Percentiles rank a stretch among this genome's conserved stretches.
These are phyloP conservation scores for Corynorhinus townsendii DNA, from an alignment of 2,113 vertebrate genomes.

Conservation along the genomic window DNA sequence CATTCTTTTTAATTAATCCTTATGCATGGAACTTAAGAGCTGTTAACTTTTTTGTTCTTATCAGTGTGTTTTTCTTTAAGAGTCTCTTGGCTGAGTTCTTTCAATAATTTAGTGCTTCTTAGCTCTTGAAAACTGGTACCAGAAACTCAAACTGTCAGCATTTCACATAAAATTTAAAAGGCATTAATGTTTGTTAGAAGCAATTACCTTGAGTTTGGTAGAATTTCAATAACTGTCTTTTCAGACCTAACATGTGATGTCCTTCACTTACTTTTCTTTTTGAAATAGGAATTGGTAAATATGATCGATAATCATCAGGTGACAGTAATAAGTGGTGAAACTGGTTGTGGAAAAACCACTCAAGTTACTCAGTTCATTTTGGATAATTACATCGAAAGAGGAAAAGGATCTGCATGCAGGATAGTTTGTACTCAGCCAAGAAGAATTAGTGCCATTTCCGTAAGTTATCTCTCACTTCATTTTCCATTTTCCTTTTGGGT, in stretches of 20 bases:
- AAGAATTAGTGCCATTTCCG: constrained; percentile 97
- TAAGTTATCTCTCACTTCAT: constrained; percentile 74
- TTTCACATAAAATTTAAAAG: neutral
- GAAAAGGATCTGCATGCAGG: constrained; percentile 89
- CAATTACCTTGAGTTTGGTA: neutral
- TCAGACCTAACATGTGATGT: neutral
- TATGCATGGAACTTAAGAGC: neutral
- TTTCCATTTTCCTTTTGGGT: neutral
- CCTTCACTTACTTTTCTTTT: constrained; percentile 33
- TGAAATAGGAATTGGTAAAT: constrained; percentile 87
- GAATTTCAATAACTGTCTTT: neutral
- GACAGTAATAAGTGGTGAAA: constrained; percentile 96
- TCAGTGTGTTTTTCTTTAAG: neutral
- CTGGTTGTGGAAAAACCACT: constrained; percentile 97
- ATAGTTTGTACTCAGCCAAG: constrained; percentile 96
- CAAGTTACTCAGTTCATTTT: constrained; percentile 98
- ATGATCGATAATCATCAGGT: constrained; percentile 88
- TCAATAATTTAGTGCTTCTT: neutral
- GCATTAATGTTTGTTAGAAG: neutral
- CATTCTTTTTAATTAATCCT: neutral
- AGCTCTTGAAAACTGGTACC: neutral
- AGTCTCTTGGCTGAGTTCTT: neutral
- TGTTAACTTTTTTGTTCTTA: neutral
- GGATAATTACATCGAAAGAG: constrained; percentile 89
- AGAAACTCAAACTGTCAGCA: neutral